phyloP scores from a whole-genome alignment of 92 coral and sea anemone species.

The Phenganax stokvisi region DNA sequence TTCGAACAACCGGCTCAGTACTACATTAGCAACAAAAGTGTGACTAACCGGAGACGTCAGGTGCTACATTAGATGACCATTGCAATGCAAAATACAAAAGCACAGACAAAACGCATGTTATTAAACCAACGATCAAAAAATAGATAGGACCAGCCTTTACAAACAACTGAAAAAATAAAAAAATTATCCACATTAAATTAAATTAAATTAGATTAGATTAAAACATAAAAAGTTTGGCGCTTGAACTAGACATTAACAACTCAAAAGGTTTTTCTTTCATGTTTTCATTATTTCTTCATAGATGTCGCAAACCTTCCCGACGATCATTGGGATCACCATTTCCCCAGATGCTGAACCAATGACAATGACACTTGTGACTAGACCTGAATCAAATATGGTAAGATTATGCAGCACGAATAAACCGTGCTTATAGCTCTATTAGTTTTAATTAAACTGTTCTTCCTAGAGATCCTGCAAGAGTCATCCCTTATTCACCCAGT shows the following conservation, averaged over 20 bases:
- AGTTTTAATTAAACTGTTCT: too few species aligned
- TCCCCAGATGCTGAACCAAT: slow-evolving; percentile 95
- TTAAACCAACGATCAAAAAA: slow-evolving; percentile 77
- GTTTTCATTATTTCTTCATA: background rate
- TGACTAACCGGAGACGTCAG: slow-evolving; percentile 66
- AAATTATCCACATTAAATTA: background rate
- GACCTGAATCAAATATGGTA: slow-evolving; percentile 49
- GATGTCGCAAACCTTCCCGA: slow-evolving; percentile 71
- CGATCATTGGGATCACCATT: slow-evolving; percentile 86
- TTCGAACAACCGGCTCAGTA: too few species aligned
- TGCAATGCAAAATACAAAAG: slow-evolving; percentile 59
- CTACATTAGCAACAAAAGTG: too few species aligned
- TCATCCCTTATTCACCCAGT: too few species aligned
- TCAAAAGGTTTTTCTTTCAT: too few species aligned
- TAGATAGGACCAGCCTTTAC: slow-evolving; percentile 83
- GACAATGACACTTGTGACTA: slow-evolving; percentile 81
- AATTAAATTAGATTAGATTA: background rate
- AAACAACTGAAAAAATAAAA: slow-evolving; percentile 57
- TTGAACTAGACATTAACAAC: too few species aligned
- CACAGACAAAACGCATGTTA: slow-evolving; percentile 72
- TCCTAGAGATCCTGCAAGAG: too few species aligned
- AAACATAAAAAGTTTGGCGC: background rate
- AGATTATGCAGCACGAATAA: background rate
- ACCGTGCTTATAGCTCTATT: too few species aligned
- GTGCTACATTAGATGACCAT: slow-evolving; percentile 70